Evolutionary conservation across 2,797 vertebrate genomes (phyloP).

Genomic region (Ibycter americanus): DNA sequence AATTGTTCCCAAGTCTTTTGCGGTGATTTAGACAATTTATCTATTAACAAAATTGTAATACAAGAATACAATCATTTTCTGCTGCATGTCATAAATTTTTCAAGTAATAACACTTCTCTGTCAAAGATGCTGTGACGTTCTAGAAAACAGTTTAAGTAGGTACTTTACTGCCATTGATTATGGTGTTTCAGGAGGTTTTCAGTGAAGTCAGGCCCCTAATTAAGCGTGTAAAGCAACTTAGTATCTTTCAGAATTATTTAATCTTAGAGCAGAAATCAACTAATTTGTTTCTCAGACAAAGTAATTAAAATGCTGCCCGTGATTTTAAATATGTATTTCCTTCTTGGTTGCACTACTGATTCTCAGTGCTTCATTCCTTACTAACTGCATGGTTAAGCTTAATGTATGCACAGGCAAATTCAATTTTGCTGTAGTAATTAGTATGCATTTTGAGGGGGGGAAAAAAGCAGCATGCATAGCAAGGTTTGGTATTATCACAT

Average conservation of each 20-base stretch:
- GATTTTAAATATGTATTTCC: slow-evolving; percentile 1
- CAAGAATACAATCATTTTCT: background rate
- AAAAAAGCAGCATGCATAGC: background rate
- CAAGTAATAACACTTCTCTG: background rate
- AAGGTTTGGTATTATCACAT: background rate
- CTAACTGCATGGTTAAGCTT: background rate
- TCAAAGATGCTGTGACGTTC: background rate
- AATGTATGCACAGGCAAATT: background rate
- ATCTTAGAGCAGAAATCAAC: slow-evolving; percentile 1
- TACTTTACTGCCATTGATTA: background rate
- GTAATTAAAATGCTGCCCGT: background rate
- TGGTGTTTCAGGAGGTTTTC: background rate
- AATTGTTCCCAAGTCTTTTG: background rate
- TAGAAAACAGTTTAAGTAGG: background rate
- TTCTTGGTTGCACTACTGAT: background rate
- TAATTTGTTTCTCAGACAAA: background rate
- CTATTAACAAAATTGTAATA: background rate
- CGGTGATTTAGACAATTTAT: background rate
- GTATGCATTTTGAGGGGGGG: background rate
- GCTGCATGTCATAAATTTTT: background rate
- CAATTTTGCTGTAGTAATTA: slow-evolving; percentile 35
- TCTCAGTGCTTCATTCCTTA: background rate
- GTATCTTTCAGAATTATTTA: background rate
- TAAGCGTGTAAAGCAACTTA: background rate
- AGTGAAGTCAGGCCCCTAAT: background rate